Conservation (phyloP, 1,140 invertebrate genomes). For the Druon quercuslanigerum region DNA sequence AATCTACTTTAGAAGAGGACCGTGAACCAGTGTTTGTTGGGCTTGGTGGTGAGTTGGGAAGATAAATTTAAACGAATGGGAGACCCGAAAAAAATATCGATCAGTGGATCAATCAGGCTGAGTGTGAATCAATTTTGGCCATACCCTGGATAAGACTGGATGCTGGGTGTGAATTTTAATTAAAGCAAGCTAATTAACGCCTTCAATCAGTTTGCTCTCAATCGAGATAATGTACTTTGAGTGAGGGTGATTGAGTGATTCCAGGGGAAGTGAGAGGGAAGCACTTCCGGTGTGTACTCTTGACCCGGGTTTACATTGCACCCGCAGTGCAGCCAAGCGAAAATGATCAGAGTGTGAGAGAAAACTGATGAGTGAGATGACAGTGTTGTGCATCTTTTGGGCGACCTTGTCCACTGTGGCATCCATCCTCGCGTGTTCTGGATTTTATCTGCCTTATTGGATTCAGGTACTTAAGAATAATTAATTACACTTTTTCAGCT, state of each 20-base stretch:
- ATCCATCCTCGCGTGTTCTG: conserved; percentile 79
- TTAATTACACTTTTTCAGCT: background rate
- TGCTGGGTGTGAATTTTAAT: background rate
- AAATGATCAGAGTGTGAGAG: conserved; percentile 50
- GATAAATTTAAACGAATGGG: background rate
- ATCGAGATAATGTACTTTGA: conserved; percentile 33
- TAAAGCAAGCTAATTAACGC: background rate
- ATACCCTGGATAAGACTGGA: background rate
- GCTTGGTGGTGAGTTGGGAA: background rate
- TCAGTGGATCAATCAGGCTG: background rate
- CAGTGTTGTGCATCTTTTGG: conserved; percentile 80
- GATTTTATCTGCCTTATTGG: conserved; percentile 85
- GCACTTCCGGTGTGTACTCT: conserved; percentile 8
- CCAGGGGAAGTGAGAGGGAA: background rate
- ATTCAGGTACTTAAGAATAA: conserved; percentile 76
- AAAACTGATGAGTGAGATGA: conserved; percentile 70
- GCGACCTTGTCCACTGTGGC: conserved; percentile 79
- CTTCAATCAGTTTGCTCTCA: background rate
- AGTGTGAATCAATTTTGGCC: background rate
- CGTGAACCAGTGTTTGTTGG: background rate
- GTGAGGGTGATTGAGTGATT: conserved; percentile 34
- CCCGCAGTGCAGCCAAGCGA: conserved; percentile 44
- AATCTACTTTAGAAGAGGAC: background rate
- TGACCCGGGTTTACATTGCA: conserved; percentile 38
- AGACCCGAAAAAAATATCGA: background rate